phyloP scores from a whole-genome alignment of 2,113 vertebrate genomes.

The Periophthalmodon schlosseri region DNA sequence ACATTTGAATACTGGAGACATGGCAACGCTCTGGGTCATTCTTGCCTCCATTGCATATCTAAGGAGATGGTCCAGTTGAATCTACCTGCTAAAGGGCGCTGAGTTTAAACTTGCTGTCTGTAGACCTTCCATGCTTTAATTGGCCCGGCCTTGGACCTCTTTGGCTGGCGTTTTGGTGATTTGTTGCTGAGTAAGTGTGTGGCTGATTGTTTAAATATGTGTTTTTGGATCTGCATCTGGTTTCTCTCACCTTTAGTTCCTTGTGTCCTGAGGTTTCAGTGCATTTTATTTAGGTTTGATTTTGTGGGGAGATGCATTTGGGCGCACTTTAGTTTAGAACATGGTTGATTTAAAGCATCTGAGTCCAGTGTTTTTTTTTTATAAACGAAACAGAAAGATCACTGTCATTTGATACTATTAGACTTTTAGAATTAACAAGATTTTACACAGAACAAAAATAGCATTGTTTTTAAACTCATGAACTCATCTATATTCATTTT shows the following conservation, averaged over 20 bases:
- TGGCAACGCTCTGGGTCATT: too few relatives aligned
- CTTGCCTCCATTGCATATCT: background rate
- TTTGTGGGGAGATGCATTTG: background rate
- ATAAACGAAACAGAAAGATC: too few relatives aligned
- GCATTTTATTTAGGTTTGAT: background rate
- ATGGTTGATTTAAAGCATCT: too few relatives aligned
- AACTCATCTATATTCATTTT: too few relatives aligned
- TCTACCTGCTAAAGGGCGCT: background rate
- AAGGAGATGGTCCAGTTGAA: background rate
- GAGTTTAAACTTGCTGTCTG: background rate
- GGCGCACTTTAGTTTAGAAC: too few relatives aligned
- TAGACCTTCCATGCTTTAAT: background rate
- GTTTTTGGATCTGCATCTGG: background rate
- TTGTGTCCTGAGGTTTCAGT: background rate
- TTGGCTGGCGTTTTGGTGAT: background rate
- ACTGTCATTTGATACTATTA: too few relatives aligned
- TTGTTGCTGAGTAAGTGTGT: background rate
- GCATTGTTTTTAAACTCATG: too few relatives aligned
- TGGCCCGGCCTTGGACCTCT: background rate
- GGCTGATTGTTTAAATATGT: background rate
- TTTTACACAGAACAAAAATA: too few relatives aligned
- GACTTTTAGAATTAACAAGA: too few relatives aligned
- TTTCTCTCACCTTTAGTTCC: background rate
- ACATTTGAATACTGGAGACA: background rate
- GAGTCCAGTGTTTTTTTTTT: too few relatives aligned